Percentiles rank a stretch among this genome's conserved stretches.
Evolutionary conservation across 2,888 invertebrate species (phyloP).

Genomic region (Dicyrtoma fusca): DNA sequence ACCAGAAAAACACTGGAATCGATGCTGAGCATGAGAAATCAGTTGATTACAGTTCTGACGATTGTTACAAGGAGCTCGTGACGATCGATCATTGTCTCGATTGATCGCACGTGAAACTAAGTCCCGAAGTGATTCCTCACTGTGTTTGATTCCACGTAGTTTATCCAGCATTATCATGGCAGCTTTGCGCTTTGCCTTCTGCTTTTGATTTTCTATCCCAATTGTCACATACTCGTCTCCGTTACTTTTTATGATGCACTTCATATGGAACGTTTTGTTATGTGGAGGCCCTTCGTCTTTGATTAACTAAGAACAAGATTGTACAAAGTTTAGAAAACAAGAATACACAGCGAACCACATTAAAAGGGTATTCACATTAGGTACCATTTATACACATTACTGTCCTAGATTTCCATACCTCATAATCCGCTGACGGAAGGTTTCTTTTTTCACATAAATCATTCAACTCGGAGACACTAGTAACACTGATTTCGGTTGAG

Average conservation of each 20-base stretch:
- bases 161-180: slow-evolving; percentile 11
- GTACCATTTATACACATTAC: too few relatives aligned
- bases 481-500: slow-evolving; percentile 4
- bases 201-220: background rate
- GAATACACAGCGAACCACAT: too few relatives aligned
- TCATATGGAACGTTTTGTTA: slow-evolving; percentile 31
- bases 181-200: slow-evolving; percentile 18
- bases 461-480: slow-evolving; percentile 27
- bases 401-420: slow-evolving; percentile 17
- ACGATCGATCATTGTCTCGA: background rate
- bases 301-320: slow-evolving; percentile 31
- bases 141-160: background rate
- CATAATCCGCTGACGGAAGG: slow-evolving; percentile 35
- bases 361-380: too few relatives aligned
- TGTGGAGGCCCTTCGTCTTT: slow-evolving; percentile 42
- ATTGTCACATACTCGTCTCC: background rate
- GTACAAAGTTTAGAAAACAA: slow-evolving; percentile 10
- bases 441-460: slow-evolving; percentile 27
- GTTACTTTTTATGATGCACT: background rate
- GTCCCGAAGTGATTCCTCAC: background rate
- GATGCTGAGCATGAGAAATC: slow-evolving; percentile 28
- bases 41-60: slow-evolving; percentile 10
- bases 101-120: too few relatives aligned
- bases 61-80: slow-evolving; percentile 10
- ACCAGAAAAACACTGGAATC: slow-evolving; percentile 14